phyloP scores from a whole-genome alignment of 2,797 vertebrate genomes.

The Gadopsis marmoratus region DNA sequence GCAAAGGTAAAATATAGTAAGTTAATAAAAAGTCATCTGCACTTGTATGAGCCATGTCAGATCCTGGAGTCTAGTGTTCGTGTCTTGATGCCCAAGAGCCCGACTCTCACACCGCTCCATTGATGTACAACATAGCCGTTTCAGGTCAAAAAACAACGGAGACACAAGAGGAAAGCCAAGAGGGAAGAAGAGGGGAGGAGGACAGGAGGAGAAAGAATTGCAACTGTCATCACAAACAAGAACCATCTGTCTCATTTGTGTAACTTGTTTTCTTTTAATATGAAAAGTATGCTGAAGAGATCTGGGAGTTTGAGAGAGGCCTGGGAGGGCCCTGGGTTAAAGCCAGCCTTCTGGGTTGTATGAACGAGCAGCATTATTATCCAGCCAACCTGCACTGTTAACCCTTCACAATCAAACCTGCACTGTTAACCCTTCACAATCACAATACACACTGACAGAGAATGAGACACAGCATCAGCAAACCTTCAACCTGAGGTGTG shows the following conservation, averaged over 20 bases:
- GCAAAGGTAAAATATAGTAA: not conserved
- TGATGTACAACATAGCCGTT: slow-evolving; percentile 66
- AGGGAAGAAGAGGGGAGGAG: slow-evolving; percentile 47
- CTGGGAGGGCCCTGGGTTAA: slow-evolving; percentile 79
- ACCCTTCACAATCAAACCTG: too few species aligned
- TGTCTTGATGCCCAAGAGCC: slow-evolving; percentile 26
- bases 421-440: slow-evolving; percentile 72
- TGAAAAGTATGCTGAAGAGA: slow-evolving; percentile 89
- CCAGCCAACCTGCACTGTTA: too few species aligned
- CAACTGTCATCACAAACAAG: slow-evolving; percentile 90
- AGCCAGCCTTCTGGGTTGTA: slow-evolving; percentile 75
- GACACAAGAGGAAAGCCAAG: slow-evolving; percentile 57
- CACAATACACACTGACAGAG: slow-evolving; percentile 26
- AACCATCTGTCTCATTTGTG: slow-evolving; percentile 91
- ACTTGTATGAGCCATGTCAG: not conserved
- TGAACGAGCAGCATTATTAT: slow-evolving; percentile 78
- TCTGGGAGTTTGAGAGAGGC: slow-evolving; percentile 85
- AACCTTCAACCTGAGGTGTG: slow-evolving; percentile 29
- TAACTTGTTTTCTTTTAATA: slow-evolving; percentile 93
- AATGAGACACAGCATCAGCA: slow-evolving; percentile 1
- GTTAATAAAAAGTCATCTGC: not conserved
- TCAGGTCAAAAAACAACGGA: slow-evolving; percentile 35
- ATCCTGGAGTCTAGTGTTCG: not conserved
- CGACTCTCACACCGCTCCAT: slow-evolving; percentile 10
- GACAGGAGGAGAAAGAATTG: slow-evolving; percentile 71